Evolutionary conservation across 2,888 invertebrate genomes (phyloP), one percentile per base, ranked within the genome.

Genomic region (Drosophila prostipennis): DNA sequence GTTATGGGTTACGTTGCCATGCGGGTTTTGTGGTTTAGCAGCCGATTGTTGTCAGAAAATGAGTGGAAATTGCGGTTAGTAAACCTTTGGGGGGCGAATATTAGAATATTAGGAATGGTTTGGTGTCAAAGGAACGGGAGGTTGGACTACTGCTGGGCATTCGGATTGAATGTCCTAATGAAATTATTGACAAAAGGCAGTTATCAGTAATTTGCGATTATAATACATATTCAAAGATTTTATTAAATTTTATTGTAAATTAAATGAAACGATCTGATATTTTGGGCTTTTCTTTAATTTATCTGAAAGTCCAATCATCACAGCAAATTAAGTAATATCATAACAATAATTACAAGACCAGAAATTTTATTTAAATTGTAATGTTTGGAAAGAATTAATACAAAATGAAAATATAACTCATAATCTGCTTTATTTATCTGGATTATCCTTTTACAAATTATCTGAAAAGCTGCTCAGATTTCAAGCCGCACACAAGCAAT

Each of bases 61-160:
- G 45, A 29, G 60, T 56, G 45, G 11, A 45, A 45, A 45, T 37
- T 64, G 54, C 54, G 65, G 55, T 67, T 46, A 37, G 39, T 19
- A n/a, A 34, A n/a, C n/a, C 10, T 6, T 52, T 16, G n/a, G 32
- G 43, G 19, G 19, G 19, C 29, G 40, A 32, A n/a, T n/a, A n/a
- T n/a, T n/a, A n/a, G n/a, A 10, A 36, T 19, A 43, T 11, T 52
- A 16, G 10, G 10, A 29, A 13, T 11, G 43, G 37, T 10, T n/a
- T 11, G 43, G 10, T 3, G 36, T 3, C 36, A 16, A 14, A 2
- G 14, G 23, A 43, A 26, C 3, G 29, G 37, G n/a, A 39, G 14
- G 39, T n/a, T n/a, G 45, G 29, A 26, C 26, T 46, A 46, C 45
- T 10, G 45, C 29, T 54, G 55, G 19, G 19, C 39, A 32, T 32